Evolutionary conservation across 2,113 vertebrate genomes (phyloP), one percentile per base, ranked within the genome.

Genomic region (Xyliphius kryptos): DNA sequence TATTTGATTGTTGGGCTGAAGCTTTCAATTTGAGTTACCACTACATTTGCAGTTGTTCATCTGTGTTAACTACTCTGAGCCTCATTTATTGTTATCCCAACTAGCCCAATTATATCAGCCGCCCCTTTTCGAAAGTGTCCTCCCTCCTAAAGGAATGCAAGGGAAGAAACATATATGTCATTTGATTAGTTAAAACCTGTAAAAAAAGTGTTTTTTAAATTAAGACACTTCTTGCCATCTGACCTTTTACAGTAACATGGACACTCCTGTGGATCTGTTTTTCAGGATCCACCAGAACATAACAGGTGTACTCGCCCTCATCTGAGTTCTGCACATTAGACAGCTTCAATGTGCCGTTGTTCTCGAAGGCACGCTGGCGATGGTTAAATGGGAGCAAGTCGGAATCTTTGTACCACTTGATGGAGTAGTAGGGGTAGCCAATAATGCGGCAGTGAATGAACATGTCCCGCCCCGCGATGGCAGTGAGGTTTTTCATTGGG

Each of bases 371-470:
- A 66, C 95, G 90, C 88, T 98, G 96, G 13, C 96, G 89, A 69
- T 99, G 96, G 82, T 99, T 99, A 67, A 98, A 99, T 0, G 96
- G 96, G 12, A 99, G 87, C 75, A 98, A 84, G 2, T 93, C 92
- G 0, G 93, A 94, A 77, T 98, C 95, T 86, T 98, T 98, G 82
- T 96, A 98, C 96, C 96, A 99, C 75, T 98, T 98, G 79, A 98
- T 98, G 77, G 95, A 99, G 82, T 99, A 99, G 68, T 98, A 98
- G 0, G 96, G 96, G 57, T 99, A 99, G 68, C 96, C 96, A 3
- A 99, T 97, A 54, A 99, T 94, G 0, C 94, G 92, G 40, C 96
- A 99, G 84, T 99, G 95, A 57, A 99, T 91, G 41, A 93, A 98
- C 1, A 92, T 95, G 71, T 99, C 95, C 67, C 95, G 85, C 9